Evolutionary conservation across 2,113 vertebrate genomes (phyloP).

Genomic region (Pipa parva): DNA sequence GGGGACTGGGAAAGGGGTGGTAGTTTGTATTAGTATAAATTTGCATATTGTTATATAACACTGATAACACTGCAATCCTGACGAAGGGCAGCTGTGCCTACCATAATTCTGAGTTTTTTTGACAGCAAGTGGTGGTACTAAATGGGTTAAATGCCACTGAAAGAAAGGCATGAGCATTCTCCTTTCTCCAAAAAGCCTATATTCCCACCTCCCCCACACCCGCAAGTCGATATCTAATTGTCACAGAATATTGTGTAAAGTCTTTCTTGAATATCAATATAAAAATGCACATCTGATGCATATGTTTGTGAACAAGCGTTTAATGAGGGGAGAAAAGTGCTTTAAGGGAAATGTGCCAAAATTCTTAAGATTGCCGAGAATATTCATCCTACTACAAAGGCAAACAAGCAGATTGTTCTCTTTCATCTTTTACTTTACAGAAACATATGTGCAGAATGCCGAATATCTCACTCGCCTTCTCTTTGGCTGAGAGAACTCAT

Average conservation of each 20-base stretch:
- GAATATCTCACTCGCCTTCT: not conserved
- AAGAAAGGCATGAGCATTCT: no score
- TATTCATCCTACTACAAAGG: conserved; percentile 30
- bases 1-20: no score
- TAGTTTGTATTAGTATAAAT: no score
- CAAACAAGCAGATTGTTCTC: conserved; percentile 33
- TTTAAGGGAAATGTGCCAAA: conserved; percentile 7
- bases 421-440: conserved; percentile 22
- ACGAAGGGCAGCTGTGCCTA: no score
- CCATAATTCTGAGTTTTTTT: no score
- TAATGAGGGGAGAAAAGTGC: not conserved
- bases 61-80: no score
- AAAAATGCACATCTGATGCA: not conserved
- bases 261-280: not conserved
- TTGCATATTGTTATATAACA: no score
- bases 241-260: not conserved
- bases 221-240: no score
- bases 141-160: no score
- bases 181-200: no score
- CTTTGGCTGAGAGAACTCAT: not conserved
- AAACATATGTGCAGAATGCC: conserved; percentile 32
- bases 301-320: not conserved
- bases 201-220: no score
- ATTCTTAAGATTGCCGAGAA: conserved; percentile 14
- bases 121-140: no score